Evolutionary conservation across 2,113 vertebrate genomes (phyloP).

Genomic region (Sinosuthora webbiana): DNA sequence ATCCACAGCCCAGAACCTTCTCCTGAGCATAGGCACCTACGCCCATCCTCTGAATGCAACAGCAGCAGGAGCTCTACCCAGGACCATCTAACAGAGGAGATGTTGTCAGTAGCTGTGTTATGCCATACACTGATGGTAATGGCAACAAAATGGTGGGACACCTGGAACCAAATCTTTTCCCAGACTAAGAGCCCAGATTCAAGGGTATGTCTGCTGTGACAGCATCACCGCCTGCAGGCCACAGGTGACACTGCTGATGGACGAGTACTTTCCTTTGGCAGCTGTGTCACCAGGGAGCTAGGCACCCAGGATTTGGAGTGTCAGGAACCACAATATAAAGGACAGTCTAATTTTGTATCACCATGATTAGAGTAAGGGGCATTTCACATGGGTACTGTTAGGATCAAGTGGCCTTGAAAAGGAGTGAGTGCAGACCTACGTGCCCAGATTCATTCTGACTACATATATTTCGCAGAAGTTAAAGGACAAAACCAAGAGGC

Average conservation of each 20-base stretch:
- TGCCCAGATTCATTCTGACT: not conserved
- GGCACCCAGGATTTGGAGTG: not conserved
- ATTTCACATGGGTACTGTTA: not conserved
- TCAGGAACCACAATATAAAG: not conserved
- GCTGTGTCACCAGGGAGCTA: not conserved
- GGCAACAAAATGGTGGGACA: not conserved
- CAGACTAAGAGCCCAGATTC: not conserved
- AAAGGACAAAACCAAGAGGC: slow-evolving; percentile 16
- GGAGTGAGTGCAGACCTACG: accelerated
- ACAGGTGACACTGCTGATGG: not conserved
- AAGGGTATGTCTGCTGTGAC: not conserved
- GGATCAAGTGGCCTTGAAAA: not conserved
- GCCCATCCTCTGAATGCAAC: not conserved
- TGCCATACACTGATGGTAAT: accelerated
- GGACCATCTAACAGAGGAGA: not conserved
- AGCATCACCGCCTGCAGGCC: not conserved
- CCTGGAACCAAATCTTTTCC: not conserved
- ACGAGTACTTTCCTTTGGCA: not conserved
- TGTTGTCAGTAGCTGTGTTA: not conserved
- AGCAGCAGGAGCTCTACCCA: not conserved
- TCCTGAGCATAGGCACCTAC: not conserved
- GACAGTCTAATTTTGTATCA: not conserved
- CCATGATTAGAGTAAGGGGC: not conserved
- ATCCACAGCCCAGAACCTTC: not conserved
- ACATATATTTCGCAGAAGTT: not conserved